Base-by-base conservation (phyloP, 2,113 vertebrate species). In the Blennius ocellaris region DNA sequence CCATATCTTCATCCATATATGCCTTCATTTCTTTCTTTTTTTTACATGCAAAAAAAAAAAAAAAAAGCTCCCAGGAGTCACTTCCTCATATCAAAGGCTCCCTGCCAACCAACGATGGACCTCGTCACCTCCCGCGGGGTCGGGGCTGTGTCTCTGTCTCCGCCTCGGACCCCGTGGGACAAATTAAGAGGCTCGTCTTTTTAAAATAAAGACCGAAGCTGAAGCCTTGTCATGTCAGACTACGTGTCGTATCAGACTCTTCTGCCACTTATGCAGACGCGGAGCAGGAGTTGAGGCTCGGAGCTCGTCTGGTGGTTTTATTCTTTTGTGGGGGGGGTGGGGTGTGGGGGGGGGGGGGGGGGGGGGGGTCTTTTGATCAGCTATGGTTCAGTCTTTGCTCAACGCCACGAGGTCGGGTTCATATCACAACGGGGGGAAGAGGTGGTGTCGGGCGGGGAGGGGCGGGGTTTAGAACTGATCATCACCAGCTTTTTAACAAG, bases 401-500 rank as follows among this genome's bases (percentile, higher is more conserved):
- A 17, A 54, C 17, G 17, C 63, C 57, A 37, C 21, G 5, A 44
- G 41, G 50, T 68, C 39, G 8, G 15, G 66, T 43, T 36, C 5
- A 30, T 64, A 70, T 85, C 79, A 47, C 39, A 17, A 43, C 55
- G 59, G 63, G 54, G 5, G 55, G 8, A 52, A 70, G 72, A 65
- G 40, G 15, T 9, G 37, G n/a, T 67, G 38, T 43, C 8, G 63
- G 68, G 52, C 51, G 37, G 40, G 12, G 48, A 11, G 15, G 21
- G 37, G 11, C 6, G 68, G 38, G 65, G 68, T 48, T 0, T 77
- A 65, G 58, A 77, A 89, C 72, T 87, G 91, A 90, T 90, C 78
- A 88, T 91, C 87, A 93, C 91, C 89, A 90, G 87, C 86, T 87
- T 91, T 86, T 82, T 73, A 81, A 92, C 70, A 41, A 8, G 84